These are phyloP conservation scores for Lasaia peninsularis DNA, from an alignment of 1,140 invertebrate species.

Conservation along the genomic window DNA sequence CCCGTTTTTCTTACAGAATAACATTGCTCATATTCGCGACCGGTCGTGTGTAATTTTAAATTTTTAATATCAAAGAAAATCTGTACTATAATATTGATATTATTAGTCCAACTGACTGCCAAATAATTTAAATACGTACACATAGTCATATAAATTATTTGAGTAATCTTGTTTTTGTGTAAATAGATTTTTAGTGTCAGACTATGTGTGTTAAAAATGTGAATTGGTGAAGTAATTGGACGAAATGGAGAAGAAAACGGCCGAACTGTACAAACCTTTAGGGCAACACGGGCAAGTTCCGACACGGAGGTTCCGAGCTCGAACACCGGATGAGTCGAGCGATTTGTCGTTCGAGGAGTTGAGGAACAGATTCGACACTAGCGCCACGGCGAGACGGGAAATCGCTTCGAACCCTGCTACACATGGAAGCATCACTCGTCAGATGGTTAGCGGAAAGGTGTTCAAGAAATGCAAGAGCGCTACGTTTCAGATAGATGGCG, in stretches of 20 bases:
- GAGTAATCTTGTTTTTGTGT: no score
- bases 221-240: slow-evolving; percentile 20
- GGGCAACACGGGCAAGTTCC: slow-evolving; percentile 59
- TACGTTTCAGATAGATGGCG: slow-evolving; percentile 87
- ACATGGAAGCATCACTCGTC: slow-evolving; percentile 72
- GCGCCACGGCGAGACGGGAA: slow-evolving; percentile 55
- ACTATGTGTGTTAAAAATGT: slow-evolving; percentile 23
- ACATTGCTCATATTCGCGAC: no score
- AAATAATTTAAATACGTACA: background rate
- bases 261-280: slow-evolving; percentile 34
- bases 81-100: background rate
- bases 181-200: background rate
- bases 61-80: background rate
- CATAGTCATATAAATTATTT: background rate
- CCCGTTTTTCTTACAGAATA: no score
- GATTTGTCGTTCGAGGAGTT: slow-evolving; percentile 64
- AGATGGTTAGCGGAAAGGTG: slow-evolving; percentile 77
- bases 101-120: background rate
- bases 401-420: slow-evolving; percentile 62
- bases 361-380: slow-evolving; percentile 61
- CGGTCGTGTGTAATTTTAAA: no score
- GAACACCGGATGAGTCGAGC: slow-evolving; percentile 46
- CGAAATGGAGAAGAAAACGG: slow-evolving; percentile 65
- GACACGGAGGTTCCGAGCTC: slow-evolving; percentile 36
- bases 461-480: slow-evolving; percentile 89